Evolutionary conservation across 1,140 invertebrate species (phyloP).

Genomic region (Hypsibius dujardini): DNA sequence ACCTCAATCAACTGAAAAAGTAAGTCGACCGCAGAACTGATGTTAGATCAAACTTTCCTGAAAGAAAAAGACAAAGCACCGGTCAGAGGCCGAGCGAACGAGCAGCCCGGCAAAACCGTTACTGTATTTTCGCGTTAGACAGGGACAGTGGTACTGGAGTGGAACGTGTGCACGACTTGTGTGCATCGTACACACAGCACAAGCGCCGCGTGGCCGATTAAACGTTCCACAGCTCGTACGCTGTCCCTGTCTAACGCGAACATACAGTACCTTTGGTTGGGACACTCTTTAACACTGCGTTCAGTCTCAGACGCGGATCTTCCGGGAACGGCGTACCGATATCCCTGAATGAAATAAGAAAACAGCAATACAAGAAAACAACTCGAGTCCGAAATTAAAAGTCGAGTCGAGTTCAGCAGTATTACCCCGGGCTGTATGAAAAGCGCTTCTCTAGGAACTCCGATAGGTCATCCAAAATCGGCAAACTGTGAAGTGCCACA

Average conservation of each 20-base stretch:
- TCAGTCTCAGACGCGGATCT: slow-evolving; percentile 13
- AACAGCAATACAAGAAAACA: not conserved
- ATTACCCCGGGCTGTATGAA: slow-evolving; percentile 40
- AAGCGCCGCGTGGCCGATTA: not conserved
- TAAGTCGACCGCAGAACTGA: slow-evolving; percentile 32
- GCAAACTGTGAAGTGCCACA: slow-evolving; percentile 72
- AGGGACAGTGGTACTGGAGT: slow-evolving; percentile 6
- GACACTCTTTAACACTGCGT: slow-evolving; percentile 17
- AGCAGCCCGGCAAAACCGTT: not conserved
- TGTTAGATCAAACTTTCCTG: slow-evolving; percentile 31
- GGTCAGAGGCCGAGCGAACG: not conserved
- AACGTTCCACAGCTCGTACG: not conserved
- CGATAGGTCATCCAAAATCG: slow-evolving; percentile 74
- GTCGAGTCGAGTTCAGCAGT: not conserved
- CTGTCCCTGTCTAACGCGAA: not conserved
- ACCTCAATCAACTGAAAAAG: slow-evolving; percentile 31
- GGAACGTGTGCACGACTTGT: not conserved
- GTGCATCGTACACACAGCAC: not conserved
- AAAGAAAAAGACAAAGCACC: slow-evolving; percentile 21
- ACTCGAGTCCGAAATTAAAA: slow-evolving; percentile 4
- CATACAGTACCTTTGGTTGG: slow-evolving; percentile 20
- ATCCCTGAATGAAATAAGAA: slow-evolving; percentile 13
- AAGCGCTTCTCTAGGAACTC: slow-evolving; percentile 50
- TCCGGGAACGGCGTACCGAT: not conserved
- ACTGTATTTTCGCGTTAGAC: not conserved